phyloP scores from a whole-genome alignment of 2,113 vertebrate species.

The Paramisgurnus dabryanus region DNA sequence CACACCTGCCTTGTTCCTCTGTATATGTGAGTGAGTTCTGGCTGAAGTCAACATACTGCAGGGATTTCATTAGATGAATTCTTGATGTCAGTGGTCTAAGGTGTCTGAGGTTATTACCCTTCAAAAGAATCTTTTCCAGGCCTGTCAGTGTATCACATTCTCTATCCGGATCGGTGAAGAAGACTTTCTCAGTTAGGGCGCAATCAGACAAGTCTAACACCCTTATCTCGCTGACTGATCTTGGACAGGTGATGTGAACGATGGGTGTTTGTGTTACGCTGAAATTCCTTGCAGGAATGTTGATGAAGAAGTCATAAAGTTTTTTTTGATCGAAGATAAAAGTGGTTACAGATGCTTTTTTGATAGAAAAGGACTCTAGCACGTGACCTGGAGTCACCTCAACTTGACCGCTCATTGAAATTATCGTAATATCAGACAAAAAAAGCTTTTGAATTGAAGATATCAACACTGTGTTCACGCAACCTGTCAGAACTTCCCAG shows the following conservation, averaged over 20 bases:
- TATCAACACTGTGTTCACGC: slow-evolving; percentile 65
- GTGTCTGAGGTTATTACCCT: slow-evolving; percentile 79
- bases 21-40: slow-evolving; percentile 76
- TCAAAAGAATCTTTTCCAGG: slow-evolving; percentile 72
- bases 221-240: slow-evolving; percentile 67
- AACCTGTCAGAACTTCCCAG: slow-evolving; percentile 68
- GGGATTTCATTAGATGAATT: slow-evolving; percentile 74
- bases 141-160: slow-evolving; percentile 72
- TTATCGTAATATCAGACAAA: slow-evolving; percentile 59
- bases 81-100: slow-evolving; percentile 73
- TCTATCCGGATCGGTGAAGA: slow-evolving; percentile 57
- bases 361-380: slow-evolving; percentile 69
- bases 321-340: slow-evolving; percentile 75
- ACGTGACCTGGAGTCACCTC: slow-evolving; percentile 32
- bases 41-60: slow-evolving; percentile 80
- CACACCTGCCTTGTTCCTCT: slow-evolving; percentile 62
- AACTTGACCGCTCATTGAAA: neutral
- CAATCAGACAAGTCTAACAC: slow-evolving; percentile 81
- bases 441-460: slow-evolving; percentile 69
- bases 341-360: slow-evolving; percentile 41
- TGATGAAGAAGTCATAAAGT: slow-evolving; percentile 78
- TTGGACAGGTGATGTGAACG: slow-evolving; percentile 86
- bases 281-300: slow-evolving; percentile 75
- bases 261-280: slow-evolving; percentile 72
- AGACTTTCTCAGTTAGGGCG: slow-evolving; percentile 79